Evolutionary conservation across 2,888 invertebrate species (phyloP), one percentile per base, ranked within the genome.

Genomic region (Noctua fimbriata): DNA sequence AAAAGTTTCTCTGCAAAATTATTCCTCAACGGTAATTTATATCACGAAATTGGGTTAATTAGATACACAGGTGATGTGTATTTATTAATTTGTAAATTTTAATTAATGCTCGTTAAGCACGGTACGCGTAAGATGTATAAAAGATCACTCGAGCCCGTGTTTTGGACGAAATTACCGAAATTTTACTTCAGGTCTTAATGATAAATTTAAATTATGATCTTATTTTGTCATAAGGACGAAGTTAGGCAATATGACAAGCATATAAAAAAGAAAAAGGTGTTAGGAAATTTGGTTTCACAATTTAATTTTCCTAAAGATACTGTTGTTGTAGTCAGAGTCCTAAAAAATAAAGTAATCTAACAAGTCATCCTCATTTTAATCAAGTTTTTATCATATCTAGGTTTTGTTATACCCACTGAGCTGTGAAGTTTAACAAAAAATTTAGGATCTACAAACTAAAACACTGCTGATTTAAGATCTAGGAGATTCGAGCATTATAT

Each of bases 21-120:
- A 85, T 82, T 67, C 80, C 74, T 73, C 65, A 18, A 55, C 58
- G n/a, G 71, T 58, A 82, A 86, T 85, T 83, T 86, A 84, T 79
- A 73, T 80, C 72, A 80, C 44, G 63, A 87, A 87, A 87, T 88
- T 88, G 78, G 82, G 87, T 86, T 89, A 89, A 89, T 88, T 84
- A 88, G 81, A 83, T 83, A 88, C 81, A 76, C 84, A 88, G 88
- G 89, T 87, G 86, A 87, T 86, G 86, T 87, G 65, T 84, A 83
- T 66, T 82, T 87, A 88, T 87, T 88, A 86, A 85, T 87, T 84
- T 81, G 77, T 78, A 81, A 81, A 89, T 84, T 89, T 88, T 89
- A 89, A 89, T 89, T 87, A 89, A 86, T 65, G 49, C 81, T 87
- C 82, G 75, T 89, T 88, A 87, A 24, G 60, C 73, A 73, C 71